phyloP scores from a whole-genome alignment of 2,888 invertebrate species.

The Lasioglossum leucozonium region DNA sequence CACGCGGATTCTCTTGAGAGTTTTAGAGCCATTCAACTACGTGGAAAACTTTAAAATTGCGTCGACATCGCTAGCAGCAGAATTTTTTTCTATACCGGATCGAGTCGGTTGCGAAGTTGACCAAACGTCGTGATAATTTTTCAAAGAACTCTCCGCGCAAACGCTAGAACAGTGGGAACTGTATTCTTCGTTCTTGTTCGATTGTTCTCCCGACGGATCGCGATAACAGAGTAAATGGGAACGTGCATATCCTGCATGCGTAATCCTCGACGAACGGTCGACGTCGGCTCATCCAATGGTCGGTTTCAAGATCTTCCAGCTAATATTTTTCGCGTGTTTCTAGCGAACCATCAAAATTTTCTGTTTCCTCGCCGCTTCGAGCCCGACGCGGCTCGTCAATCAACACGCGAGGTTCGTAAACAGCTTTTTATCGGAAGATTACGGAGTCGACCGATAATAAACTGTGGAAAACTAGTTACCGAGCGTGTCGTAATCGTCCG shows the following conservation, averaged over 20 bases:
- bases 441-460: constrained; percentile 30
- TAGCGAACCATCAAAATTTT: no score
- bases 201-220: background rate
- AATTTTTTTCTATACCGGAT: no score
- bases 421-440: constrained; percentile 9
- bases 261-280: constrained; percentile 20
- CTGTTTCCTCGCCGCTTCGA: no score
- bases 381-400: no score
- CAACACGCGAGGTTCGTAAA: background rate
- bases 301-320: background rate
- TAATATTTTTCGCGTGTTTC: background rate
- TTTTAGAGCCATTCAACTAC: no score
- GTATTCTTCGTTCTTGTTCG: background rate
- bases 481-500: constrained; percentile 52
- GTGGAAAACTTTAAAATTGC: no score
- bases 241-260: constrained; percentile 52
- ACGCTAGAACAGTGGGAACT: background rate
- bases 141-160: background rate
- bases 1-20: no score
- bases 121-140: background rate
- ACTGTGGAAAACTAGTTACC: constrained; percentile 47
- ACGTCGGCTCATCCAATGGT: constrained; percentile 10
- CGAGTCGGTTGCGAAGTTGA: no score
- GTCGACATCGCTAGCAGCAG: no score
- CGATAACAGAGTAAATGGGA: background rate